These are phyloP conservation scores for Brachyhypopomus occidentalis DNA, from an alignment of 2,113 vertebrate species.

Conservation along the genomic window DNA sequence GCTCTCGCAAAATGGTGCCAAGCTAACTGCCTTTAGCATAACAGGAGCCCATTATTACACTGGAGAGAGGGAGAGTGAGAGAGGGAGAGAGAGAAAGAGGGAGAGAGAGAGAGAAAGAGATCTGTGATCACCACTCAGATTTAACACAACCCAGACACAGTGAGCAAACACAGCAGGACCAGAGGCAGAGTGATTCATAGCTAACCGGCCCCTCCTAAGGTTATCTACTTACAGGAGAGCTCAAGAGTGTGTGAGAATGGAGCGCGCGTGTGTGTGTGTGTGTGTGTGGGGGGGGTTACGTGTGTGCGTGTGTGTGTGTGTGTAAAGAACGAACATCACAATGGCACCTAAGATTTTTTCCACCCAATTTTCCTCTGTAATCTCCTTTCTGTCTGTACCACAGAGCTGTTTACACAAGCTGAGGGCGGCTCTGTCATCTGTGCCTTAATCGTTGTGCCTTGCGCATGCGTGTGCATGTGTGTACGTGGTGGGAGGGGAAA, in stretches of 20 bases:
- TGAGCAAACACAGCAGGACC: conserved; percentile 39
- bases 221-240: conserved; percentile 45
- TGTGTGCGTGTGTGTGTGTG: conserved; percentile 20
- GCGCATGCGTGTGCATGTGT: background rate
- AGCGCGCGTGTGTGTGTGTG: conserved; percentile 28
- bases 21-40: conserved; percentile 37
- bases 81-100: background rate
- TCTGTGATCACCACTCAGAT: conserved; percentile 23
- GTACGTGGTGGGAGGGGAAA: conserved; percentile 27
- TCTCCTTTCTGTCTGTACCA: conserved; percentile 51
- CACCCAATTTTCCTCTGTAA: conserved; percentile 42
- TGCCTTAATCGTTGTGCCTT: conserved; percentile 38
- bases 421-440: conserved; percentile 53
- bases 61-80: background rate
- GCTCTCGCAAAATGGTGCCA: conserved; percentile 40
- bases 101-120: background rate
- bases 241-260: conserved; percentile 4
- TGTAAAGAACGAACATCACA: conserved; percentile 5
- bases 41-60: conserved; percentile 39
- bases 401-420: conserved; percentile 50
- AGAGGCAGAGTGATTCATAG: conserved; percentile 35
- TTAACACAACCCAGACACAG: conserved; percentile 38
- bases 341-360: conserved; percentile 41
- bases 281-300: conserved; percentile 24
- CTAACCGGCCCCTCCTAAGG: conserved; percentile 36